Evolutionary conservation across 1,140 invertebrate species (phyloP), one percentile per base, ranked within the genome.

Genomic region (Plodia interpunctella): DNA sequence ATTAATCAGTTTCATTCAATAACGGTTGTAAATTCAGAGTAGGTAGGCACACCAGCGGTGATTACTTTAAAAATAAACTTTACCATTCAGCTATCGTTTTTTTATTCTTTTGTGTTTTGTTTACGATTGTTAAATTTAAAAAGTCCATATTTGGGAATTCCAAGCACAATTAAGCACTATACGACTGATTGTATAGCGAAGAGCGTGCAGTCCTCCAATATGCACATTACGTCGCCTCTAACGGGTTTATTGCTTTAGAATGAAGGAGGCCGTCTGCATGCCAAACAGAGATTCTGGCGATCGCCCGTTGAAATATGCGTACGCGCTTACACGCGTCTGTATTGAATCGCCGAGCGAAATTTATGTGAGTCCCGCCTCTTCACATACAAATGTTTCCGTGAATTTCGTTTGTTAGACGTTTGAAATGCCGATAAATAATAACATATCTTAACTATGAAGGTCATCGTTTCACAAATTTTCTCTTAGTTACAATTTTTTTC

Each of bases 301-400:
- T 86, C 78, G 81, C 78, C 81, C 79, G 80, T 81, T 85, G 78
- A 86, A 85, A 81, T 88, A 88, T 88, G 83, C 80, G 83, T 76
- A 73, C 66, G 70, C 71, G 82, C 82, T 83, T 78, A 72, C 80
- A 75, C 74, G 70, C 76, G 80, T 83, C 80, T 81, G 80, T 76
- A 84, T 84, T 87, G 79, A 81, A 81, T 83, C 77, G 74, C 70
- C 68, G 70, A 70, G 57, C 68, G 65, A 83, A 79, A 86, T 83
- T 88, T 86, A 86, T 88, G 77, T 81, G 67, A 72, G 74, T 65
- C 71, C 78, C 63, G 72, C 67, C 73, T 68, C 61, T 63, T 63
- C 69, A 77, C 78, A 78, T 83, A 78, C 76, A 77, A 83, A 78
- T 77, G 73, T 75, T 83, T 81, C 82, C 71, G 65, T 70, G 80